Base-by-base conservation (phyloP, 2,113 vertebrate genomes). In the Vulpes lagopus region DNA sequence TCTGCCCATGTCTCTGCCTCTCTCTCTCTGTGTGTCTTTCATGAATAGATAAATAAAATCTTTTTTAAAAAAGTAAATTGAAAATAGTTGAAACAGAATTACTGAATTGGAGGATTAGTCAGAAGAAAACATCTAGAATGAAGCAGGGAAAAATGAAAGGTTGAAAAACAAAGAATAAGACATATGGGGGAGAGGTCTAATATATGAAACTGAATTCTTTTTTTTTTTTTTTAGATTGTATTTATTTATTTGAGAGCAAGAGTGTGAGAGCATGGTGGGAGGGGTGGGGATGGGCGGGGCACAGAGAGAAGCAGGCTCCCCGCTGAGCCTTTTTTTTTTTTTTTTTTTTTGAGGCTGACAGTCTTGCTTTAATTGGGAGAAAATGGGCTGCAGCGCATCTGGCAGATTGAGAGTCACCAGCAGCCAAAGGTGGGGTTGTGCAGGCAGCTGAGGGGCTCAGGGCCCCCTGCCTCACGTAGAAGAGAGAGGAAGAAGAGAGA, bases 311-410 rank as follows among this genome's bases (percentile, higher is more conserved):
- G 43, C 43, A 43, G 43, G 43, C 43, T 43, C 43, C 43, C 43
- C 43, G 43, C 43, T 43, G 43, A 43, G 43, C 43, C 35, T 35
- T 35, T 35, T 35, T 35, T 35, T 35, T 35, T 35, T 35, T 35
- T 35, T 35, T 35, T 35, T 35, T 35, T 35, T 35, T 35, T 64
- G 94, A 97, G 97, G 97, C 97, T 97, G 96, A 98, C 96, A 91
- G 97, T 97, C 96, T 98, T 86, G 83, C 80, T 98, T 97, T 98
- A 98, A 98, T 98, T 98, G 85, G 90, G 95, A 95, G 91, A 80
- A 96, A 92, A 94, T 0, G 2, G 74, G 97, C 95, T 95, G 97
- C 96, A 93, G 95, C 59, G 11, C 53, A 51, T 94, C 83, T 97
- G 98, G 97, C 97, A 92, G 80, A 83, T 53, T 51, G 64, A 97